These are phyloP conservation scores for Nasua narica DNA, from an alignment of 2,797 vertebrate genomes.

Conservation along the genomic window DNA sequence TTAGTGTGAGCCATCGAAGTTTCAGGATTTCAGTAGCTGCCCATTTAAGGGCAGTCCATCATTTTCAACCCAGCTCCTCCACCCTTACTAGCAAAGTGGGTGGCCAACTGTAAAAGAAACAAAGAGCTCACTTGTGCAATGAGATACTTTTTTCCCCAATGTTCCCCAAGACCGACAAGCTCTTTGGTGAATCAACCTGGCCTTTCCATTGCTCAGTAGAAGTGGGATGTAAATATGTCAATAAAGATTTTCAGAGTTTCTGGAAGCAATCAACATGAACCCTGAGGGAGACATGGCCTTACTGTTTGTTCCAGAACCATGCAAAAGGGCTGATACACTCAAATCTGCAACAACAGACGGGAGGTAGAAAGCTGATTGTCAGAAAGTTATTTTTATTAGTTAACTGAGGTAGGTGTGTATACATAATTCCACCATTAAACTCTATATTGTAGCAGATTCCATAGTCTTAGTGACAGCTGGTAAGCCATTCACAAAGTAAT, in stretches of 20 bases:
- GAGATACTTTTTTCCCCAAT: constrained; percentile 41
- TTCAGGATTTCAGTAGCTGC: constrained; percentile 59
- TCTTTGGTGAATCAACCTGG: constrained; percentile 60
- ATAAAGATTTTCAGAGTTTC: constrained; percentile 51
- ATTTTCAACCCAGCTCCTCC: constrained; percentile 69
- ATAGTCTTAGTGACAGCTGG: background rate
- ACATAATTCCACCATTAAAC: background rate
- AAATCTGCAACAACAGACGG: background rate
- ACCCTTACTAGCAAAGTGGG: constrained; percentile 54
- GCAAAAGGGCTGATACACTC: background rate
- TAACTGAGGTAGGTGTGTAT: background rate
- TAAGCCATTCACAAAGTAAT: background rate
- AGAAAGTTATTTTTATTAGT: background rate
- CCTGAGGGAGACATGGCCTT: background rate
- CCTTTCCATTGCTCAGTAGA: background rate
- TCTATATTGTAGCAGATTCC: background rate
- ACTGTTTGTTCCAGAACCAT: constrained; percentile 26
- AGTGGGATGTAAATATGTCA: constrained; percentile 8
- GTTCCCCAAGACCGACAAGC: constrained; percentile 44
- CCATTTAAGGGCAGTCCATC: constrained; percentile 61
- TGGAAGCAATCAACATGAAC: constrained; percentile 60
- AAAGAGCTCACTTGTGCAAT: constrained; percentile 64
- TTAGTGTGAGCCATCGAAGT: constrained; percentile 50
- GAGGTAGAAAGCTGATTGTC: background rate
- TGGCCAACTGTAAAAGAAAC: constrained; percentile 76